Conservation (phyloP, 2,113 vertebrate species). For the Lutjanus erythropterus region DNA sequence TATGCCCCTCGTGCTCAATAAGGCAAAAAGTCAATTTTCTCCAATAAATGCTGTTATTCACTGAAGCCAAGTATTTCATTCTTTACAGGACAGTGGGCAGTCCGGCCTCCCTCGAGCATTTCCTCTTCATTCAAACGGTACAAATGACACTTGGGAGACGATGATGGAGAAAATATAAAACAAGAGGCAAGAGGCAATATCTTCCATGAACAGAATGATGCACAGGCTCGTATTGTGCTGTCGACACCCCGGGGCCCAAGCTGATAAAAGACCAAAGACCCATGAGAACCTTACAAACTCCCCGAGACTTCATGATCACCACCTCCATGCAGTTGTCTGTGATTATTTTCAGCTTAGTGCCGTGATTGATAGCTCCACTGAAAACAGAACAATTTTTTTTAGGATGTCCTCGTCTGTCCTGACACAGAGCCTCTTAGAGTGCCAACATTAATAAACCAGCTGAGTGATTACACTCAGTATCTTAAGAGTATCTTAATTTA, state of each 20-base stretch:
- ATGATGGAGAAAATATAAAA: conserved; percentile 63
- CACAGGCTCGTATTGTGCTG: conserved; percentile 20
- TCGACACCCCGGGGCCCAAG: conserved; percentile 1
- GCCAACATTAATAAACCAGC: background rate
- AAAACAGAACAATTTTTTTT: background rate
- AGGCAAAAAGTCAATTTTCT: conserved; percentile 50
- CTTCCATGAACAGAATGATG: conserved; percentile 41
- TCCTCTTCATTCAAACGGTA: conserved; percentile 56
- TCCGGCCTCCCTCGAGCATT: conserved; percentile 41
- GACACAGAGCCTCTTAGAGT: background rate
- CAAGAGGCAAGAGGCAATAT: conserved; percentile 55
- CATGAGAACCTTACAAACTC: conserved; percentile 40
- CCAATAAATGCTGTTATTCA: conserved; percentile 50
- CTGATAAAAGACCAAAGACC: conserved; percentile 51
- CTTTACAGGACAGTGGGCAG: conserved; percentile 61
- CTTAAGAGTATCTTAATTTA: background rate
- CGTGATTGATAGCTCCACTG: conserved; percentile 8
- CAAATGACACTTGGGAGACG: conserved; percentile 56
- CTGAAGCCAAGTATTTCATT: conserved; percentile 36
- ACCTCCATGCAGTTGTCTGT: conserved; percentile 15
- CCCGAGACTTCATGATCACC: conserved; percentile 31
- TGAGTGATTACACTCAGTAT: background rate
- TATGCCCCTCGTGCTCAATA: conserved; percentile 54
- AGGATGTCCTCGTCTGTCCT: background rate
- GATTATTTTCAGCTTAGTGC: conserved; percentile 25